A percentile compares a stretch with the other conserved stretches of the same genome.
These are phyloP conservation scores for Cryptomyrus ogoouensis DNA, from an alignment of 2,113 vertebrate species.

Conservation along the genomic window DNA sequence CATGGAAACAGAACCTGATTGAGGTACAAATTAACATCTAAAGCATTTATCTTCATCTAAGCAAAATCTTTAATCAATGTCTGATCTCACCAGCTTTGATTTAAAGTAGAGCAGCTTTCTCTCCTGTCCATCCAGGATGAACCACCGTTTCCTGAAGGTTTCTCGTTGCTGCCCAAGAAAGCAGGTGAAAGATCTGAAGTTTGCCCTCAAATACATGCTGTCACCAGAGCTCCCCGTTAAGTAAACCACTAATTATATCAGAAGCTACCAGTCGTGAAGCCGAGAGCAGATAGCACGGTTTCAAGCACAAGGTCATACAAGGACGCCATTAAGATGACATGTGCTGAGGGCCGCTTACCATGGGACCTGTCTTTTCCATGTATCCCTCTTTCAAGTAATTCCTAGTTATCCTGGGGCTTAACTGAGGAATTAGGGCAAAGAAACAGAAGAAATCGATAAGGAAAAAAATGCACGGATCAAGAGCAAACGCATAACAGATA, in stretches of 20 bases:
- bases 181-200: not conserved
- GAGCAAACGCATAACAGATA: not conserved
- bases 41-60: not conserved
- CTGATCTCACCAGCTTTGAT: conserved; percentile 71
- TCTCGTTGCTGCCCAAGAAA: conserved; percentile 72
- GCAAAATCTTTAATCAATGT: not conserved
- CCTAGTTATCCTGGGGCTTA: conserved; percentile 74
- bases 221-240: not conserved
- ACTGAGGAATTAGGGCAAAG: conserved; percentile 50
- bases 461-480: not conserved
- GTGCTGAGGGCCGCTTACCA: conserved; percentile 57
- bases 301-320: not conserved
- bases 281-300: not conserved
- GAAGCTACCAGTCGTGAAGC: not conserved
- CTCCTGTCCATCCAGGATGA: conserved; percentile 76
- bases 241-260: not conserved
- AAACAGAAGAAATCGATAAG: not conserved
- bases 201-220: not conserved
- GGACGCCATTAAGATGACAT: not conserved
- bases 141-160: conserved; percentile 84
- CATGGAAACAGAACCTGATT: not conserved
- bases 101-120: conserved; percentile 85
- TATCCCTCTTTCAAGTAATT: conserved; percentile 78
- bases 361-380: conserved; percentile 94
- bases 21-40: not conserved